These are phyloP conservation scores for Eurytoma californica DNA, from an alignment of 2,888 invertebrate species.

Conservation along the genomic window DNA sequence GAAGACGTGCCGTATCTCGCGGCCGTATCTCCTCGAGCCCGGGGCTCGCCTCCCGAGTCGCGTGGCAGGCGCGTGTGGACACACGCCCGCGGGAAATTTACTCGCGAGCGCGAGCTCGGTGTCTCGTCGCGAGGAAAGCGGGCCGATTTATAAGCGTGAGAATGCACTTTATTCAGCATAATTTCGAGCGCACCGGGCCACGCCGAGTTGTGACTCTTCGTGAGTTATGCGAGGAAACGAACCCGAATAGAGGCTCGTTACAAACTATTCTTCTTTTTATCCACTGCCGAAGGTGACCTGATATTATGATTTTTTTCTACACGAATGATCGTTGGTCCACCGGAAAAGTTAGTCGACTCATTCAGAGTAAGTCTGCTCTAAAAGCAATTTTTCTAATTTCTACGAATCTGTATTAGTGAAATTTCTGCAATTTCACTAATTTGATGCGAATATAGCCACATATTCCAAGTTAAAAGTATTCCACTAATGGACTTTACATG, in stretches of 20 bases:
- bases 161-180: conserved; percentile 52
- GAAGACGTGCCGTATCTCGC: conserved; percentile 70
- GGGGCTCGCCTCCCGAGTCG: conserved; percentile 27
- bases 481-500: no score
- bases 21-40: conserved; percentile 62
- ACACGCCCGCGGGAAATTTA: conserved; percentile 23
- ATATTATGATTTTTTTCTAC: neutral
- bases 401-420: no score
- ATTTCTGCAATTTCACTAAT: no score
- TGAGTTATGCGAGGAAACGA: conserved; percentile 18
- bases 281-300: neutral
- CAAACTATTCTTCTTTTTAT: neutral
- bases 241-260: no score
- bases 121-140: neutral
- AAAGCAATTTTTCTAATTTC: no score
- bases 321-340: neutral
- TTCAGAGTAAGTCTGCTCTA: neutral
- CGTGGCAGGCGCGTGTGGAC: conserved; percentile 40
- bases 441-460: no score
- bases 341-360: no score
- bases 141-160: conserved; percentile 51
- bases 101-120: neutral
- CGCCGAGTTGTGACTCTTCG: conserved; percentile 28
- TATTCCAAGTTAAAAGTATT: no score
- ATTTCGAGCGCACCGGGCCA: conserved; percentile 40